Evolutionary conservation across 2,888 invertebrate genomes (phyloP).

Genomic region (Sesia apiformis): DNA sequence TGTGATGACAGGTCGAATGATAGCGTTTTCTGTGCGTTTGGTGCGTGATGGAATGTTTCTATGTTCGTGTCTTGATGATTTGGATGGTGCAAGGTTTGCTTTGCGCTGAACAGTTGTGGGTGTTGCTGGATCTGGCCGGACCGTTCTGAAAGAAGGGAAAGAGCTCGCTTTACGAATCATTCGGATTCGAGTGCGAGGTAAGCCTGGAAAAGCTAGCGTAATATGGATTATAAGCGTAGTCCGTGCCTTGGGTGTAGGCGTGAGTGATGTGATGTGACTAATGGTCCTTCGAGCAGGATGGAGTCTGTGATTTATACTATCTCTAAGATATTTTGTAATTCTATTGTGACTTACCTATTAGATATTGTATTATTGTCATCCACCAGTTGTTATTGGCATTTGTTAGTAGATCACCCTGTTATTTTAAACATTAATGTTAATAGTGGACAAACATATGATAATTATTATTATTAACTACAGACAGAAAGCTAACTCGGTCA

Average conservation of each 20-base stretch:
- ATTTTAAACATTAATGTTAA: too few species aligned
- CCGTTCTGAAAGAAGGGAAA: slow-evolving; percentile 48
- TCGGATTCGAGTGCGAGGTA: slow-evolving; percentile 19
- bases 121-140: slow-evolving; percentile 17
- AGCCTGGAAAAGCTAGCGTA: background rate
- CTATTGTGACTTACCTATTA: too few species aligned
- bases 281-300: slow-evolving; percentile 1
- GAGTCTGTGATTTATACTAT: too few species aligned
- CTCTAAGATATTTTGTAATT: too few species aligned
- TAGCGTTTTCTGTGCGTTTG: slow-evolving; percentile 13
- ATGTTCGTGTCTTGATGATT: slow-evolving; percentile 20
- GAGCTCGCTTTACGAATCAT: slow-evolving; percentile 41
- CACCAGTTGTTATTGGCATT: too few species aligned
- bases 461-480: too few species aligned
- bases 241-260: background rate
- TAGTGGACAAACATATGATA: too few species aligned
- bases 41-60: slow-evolving; percentile 13
- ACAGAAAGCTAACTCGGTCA: too few species aligned
- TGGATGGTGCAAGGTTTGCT: slow-evolving; percentile 19
- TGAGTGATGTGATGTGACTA: background rate
- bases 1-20: slow-evolving; percentile 16
- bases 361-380: too few species aligned
- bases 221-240: background rate
- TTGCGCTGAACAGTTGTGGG: slow-evolving; percentile 23
- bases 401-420: too few species aligned